Evolutionary conservation across 2,797 vertebrate genomes (phyloP).

Genomic region (Leptatherina wallacei): DNA sequence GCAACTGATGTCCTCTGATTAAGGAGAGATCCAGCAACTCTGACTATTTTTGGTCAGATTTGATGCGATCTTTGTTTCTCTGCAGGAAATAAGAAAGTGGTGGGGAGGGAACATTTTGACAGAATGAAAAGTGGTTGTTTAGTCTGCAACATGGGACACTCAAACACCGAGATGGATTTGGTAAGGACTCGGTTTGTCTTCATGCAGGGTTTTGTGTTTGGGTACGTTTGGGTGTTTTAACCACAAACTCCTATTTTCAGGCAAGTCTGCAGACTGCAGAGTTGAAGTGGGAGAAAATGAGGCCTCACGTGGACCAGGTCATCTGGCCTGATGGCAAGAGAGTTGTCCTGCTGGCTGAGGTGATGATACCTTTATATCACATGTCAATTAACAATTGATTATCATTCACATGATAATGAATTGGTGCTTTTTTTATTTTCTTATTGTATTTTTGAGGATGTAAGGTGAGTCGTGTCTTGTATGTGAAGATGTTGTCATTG

Average conservation of each 20-base stretch:
- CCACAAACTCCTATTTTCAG: slow-evolving; percentile 70
- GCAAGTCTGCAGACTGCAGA: slow-evolving; percentile 88
- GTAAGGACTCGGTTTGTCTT: slow-evolving; percentile 51
- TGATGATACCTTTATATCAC: slow-evolving; percentile 57
- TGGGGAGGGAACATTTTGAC: slow-evolving; percentile 91
- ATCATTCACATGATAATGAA: background rate
- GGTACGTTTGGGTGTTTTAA: slow-evolving; percentile 1
- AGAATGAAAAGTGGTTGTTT: slow-evolving; percentile 95
- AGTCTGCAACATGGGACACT: slow-evolving; percentile 97
- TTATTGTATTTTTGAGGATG: too few relatives aligned
- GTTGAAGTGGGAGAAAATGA: slow-evolving; percentile 91
- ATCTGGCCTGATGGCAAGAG: slow-evolving; percentile 95
- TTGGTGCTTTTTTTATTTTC: background rate
- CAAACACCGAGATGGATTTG: slow-evolving; percentile 93
- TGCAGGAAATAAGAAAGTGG: slow-evolving; percentile 93
- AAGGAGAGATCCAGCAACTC: background rate
- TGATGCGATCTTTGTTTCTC: slow-evolving; percentile 1
- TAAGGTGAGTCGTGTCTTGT: too few relatives aligned
- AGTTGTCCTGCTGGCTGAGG: slow-evolving; percentile 92
- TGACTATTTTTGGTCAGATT: background rate
- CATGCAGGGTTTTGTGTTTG: background rate
- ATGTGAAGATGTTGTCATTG: too few relatives aligned
- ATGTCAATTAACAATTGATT: background rate
- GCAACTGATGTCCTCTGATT: background rate
- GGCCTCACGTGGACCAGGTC: slow-evolving; percentile 93